A percentile compares a stretch with the other conserved stretches of the same genome.
These are phyloP conservation scores for Odocoileus hemionus DNA, from an alignment of 2,113 vertebrate genomes.

Conservation along the genomic window DNA sequence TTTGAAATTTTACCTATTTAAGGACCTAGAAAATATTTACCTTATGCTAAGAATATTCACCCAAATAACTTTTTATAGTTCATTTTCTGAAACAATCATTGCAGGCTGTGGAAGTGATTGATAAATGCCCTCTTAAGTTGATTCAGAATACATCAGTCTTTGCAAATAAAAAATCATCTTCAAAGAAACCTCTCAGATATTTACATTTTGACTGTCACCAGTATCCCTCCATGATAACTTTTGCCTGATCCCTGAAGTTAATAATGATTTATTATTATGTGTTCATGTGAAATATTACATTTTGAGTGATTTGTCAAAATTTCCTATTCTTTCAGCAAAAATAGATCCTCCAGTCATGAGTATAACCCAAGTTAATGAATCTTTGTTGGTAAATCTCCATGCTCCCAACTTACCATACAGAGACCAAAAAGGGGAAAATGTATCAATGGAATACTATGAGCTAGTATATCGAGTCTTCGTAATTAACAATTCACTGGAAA, in stretches of 20 bases:
- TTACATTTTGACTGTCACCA: background rate
- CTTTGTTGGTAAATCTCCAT: slow-evolving; percentile 66
- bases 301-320: slow-evolving; percentile 7
- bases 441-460: slow-evolving; percentile 77
- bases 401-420: slow-evolving; percentile 73
- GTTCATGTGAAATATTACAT: background rate
- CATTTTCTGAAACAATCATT: background rate
- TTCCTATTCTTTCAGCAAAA: slow-evolving; percentile 67
- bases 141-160: background rate
- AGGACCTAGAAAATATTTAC: background rate
- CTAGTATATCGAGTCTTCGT: slow-evolving; percentile 77
- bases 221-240: background rate
- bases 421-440: slow-evolving; percentile 67
- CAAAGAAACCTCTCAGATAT: background rate
- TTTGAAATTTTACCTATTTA: slow-evolving; percentile 5
- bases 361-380: slow-evolving; percentile 60
- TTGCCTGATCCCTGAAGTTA: background rate
- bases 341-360: slow-evolving; percentile 76
- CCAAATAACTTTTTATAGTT: background rate
- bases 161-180: background rate
- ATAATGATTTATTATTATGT: background rate
- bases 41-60: background rate
- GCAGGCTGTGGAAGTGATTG: background rate
- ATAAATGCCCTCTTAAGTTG: background rate
- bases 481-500: slow-evolving; percentile 70